These are phyloP conservation scores for Leptura quadrifasciata DNA, from an alignment of 2,888 invertebrate species.

Conservation along the genomic window DNA sequence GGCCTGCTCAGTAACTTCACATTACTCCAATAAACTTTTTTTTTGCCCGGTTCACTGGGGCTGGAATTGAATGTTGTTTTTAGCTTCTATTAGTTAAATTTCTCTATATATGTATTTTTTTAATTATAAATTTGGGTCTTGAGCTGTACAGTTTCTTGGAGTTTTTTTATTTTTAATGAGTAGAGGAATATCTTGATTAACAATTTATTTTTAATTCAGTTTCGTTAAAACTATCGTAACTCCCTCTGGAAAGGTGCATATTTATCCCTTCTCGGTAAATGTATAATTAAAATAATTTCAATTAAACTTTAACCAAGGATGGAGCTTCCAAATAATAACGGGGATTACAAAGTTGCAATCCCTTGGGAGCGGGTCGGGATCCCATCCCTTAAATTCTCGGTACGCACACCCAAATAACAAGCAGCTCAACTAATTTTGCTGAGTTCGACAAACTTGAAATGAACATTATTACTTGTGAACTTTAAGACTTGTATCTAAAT, in stretches of 20 bases:
- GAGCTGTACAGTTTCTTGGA: no score
- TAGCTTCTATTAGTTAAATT: no score
- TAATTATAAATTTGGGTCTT: no score
- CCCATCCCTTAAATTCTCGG: constrained; percentile 20
- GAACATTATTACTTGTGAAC: background rate
- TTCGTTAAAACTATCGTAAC: constrained; percentile 22
- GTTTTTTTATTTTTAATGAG: no score
- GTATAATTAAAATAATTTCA: constrained; percentile 62
- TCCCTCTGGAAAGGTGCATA: constrained; percentile 47
- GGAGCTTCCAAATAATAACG: constrained; percentile 33
- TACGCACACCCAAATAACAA: constrained; percentile 9
- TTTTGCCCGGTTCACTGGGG: no score
- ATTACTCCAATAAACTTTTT: no score
- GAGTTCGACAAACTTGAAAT: constrained; percentile 18
- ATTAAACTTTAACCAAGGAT: constrained; percentile 47
- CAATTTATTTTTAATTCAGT: background rate
- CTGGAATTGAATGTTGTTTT: no score
- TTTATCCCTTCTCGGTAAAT: constrained; percentile 52
- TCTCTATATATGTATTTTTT: no score
- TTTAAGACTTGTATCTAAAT: background rate
- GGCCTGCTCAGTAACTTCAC: no score
- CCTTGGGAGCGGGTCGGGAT: constrained; percentile 41
- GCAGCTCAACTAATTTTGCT: background rate
- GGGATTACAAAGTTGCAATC: constrained; percentile 49
- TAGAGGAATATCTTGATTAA: background rate